Evolutionary conservation across 2,888 invertebrate genomes (phyloP).

Genomic region (Eulithis testata): DNA sequence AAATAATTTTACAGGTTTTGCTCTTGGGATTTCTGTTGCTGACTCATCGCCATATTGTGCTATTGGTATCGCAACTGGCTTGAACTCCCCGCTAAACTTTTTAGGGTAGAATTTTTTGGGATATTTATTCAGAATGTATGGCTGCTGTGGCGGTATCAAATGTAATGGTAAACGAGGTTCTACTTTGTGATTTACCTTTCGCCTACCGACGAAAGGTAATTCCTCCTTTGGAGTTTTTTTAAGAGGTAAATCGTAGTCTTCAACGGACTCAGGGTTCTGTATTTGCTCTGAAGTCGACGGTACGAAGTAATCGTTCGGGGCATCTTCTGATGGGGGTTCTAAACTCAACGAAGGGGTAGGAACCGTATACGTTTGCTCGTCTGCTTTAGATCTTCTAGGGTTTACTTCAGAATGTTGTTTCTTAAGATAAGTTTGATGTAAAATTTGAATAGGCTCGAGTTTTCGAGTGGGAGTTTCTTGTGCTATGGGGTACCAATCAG

Average conservation of each 20-base stretch:
- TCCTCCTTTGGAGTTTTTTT: constrained; percentile 44
- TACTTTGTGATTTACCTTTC: constrained; percentile 42
- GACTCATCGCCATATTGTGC: constrained; percentile 61
- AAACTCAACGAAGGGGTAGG: constrained; percentile 64
- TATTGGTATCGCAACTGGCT: constrained; percentile 74
- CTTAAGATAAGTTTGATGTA: constrained; percentile 41
- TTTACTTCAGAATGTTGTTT: constrained; percentile 30
- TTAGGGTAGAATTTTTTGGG: constrained; percentile 85
- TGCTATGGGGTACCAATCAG: constrained; percentile 75
- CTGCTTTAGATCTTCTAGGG: constrained; percentile 34
- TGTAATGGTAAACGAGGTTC: constrained; percentile 63
- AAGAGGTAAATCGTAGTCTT: constrained; percentile 40
- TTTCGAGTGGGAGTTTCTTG: constrained; percentile 43
- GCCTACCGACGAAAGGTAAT: constrained; percentile 36
- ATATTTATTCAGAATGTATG: constrained; percentile 60
- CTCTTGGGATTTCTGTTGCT: constrained; percentile 68
- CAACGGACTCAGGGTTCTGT: constrained; percentile 51
- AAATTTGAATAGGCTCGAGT: constrained; percentile 49
- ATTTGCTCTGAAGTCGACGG: constrained; percentile 53
- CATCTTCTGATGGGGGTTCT: constrained; percentile 67
- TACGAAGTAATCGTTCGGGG: constrained; percentile 63
- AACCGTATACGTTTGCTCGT: constrained; percentile 40
- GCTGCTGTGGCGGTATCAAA: constrained; percentile 64
- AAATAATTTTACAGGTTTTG: constrained; percentile 71
- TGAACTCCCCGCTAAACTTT: constrained; percentile 81